Base-by-base conservation (phyloP, 2,888 invertebrate genomes). In the Amitus sp. region DNA sequence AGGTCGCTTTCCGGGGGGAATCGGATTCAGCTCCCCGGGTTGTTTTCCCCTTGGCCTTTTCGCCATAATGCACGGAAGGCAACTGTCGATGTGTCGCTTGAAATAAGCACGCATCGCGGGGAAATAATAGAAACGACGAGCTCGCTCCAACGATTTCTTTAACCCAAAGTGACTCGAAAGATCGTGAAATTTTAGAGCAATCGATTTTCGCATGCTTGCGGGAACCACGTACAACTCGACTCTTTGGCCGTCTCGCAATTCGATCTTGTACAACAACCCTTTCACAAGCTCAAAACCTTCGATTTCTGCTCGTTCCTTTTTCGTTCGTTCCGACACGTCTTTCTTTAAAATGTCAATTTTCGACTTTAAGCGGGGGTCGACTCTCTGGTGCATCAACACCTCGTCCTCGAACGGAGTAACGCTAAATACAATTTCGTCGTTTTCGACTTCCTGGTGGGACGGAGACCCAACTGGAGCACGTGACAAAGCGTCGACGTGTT, bases 141-240 rank as follows among this genome's bases (percentile, higher is more conserved):
- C 34, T n/a, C 50, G 43, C 1, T 19, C 42, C 0, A 65, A 6
- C 1, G 62, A 66, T 27, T 60, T 45, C 2, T 72, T 68, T 1
- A 67, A 4, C 2, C 68, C 68, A n/a, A 63, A 50, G 45, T 73
- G 70, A n/a, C n/a, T n/a, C n/a, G n/a, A n/a, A n/a, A n/a, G n/a
- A n/a, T n/a, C n/a, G n/a, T n/a, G n/a, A n/a, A n/a, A n/a, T n/a
- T n/a, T n/a, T n/a, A n/a, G n/a, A n/a, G n/a, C n/a, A n/a, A n/a
- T n/a, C n/a, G n/a, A n/a, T n/a, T n/a, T n/a, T n/a, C n/a, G n/a
- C n/a, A n/a, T n/a, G n/a, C n/a, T n/a, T n/a, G n/a, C n/a, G 27
- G 62, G 62, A 2, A 62, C 49, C 6, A 49, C 46, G 19, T 51
- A 58, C n/a, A 62, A 42, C n/a, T 47, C n/a, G 3, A 51, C 15